Evolutionary conservation across 2,113 vertebrate genomes (phyloP).

Genomic region (Plecturocebus donacophilus): DNA sequence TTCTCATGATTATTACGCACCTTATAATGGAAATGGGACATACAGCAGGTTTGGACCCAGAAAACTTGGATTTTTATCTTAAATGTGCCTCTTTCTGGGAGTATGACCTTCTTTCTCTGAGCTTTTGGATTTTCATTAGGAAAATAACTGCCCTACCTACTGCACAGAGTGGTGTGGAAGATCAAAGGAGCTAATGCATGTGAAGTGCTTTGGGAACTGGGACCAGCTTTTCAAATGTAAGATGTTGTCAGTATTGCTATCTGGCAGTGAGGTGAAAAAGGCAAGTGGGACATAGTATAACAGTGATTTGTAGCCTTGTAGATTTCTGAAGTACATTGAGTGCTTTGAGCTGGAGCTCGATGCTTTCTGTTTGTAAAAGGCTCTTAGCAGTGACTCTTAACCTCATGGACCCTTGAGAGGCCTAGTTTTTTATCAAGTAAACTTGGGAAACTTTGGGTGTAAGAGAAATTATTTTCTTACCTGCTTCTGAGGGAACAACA

Average conservation of each 20-base stretch:
- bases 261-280: background rate
- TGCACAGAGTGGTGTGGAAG: background rate
- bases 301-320: background rate
- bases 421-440: background rate
- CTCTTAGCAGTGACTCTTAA: background rate
- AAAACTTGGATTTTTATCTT: conserved; percentile 22
- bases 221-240: background rate
- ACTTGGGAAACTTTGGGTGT: background rate
- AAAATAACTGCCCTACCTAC: background rate
- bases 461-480: background rate
- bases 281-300: background rate
- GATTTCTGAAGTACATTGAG: conserved; percentile 1
- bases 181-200: background rate
- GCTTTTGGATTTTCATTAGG: background rate
- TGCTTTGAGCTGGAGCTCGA: background rate
- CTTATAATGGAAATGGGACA: background rate
- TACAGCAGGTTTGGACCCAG: background rate
- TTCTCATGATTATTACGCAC: background rate
- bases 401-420: background rate
- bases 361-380: background rate
- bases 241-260: background rate
- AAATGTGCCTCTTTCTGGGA: background rate
- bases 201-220: background rate
- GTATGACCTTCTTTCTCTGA: background rate
- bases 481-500: background rate